A percentile compares a stretch with the other conserved stretches of the same genome.
These are phyloP conservation scores for Nematolebias whitei DNA, from an alignment of 2,113 vertebrate genomes.

Conservation along the genomic window DNA sequence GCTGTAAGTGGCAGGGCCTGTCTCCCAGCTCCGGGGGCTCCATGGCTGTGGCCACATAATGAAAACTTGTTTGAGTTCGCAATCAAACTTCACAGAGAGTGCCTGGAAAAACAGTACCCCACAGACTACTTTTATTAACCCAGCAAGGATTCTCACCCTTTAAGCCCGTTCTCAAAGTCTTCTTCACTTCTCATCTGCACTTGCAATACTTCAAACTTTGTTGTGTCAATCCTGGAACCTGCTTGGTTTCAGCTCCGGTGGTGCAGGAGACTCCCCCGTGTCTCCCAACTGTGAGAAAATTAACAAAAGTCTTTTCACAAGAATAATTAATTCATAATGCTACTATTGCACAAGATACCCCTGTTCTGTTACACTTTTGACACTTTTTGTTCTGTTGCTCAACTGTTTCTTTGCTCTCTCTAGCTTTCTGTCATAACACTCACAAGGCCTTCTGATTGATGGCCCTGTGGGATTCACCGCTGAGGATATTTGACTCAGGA, in stretches of 20 bases:
- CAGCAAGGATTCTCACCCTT: constrained; percentile 71
- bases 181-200: constrained; percentile 45
- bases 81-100: constrained; percentile 77
- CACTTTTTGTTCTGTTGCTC: constrained; percentile 23
- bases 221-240: constrained; percentile 35
- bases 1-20: constrained; percentile 77
- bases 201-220: constrained; percentile 19
- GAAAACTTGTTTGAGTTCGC: constrained; percentile 76
- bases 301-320: constrained; percentile 36
- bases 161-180: constrained; percentile 56
- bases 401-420: constrained; percentile 53
- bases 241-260: constrained; percentile 8
- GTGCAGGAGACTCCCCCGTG: constrained; percentile 17
- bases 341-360: constrained; percentile 31
- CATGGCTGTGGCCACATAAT: constrained; percentile 79
- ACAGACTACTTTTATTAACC: constrained; percentile 76
- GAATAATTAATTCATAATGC: constrained; percentile 25
- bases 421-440: constrained; percentile 66
- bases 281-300: constrained; percentile 41
- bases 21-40: constrained; percentile 77
- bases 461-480: constrained; percentile 66
- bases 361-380: constrained; percentile 27
- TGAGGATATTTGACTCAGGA: constrained; percentile 74
- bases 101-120: constrained; percentile 77
- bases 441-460: constrained; percentile 59